Percentiles rank a stretch among this genome's conserved stretches.
Conservation (phyloP, 1,140 invertebrate genomes). For the Diachasma alloeum region DNA sequence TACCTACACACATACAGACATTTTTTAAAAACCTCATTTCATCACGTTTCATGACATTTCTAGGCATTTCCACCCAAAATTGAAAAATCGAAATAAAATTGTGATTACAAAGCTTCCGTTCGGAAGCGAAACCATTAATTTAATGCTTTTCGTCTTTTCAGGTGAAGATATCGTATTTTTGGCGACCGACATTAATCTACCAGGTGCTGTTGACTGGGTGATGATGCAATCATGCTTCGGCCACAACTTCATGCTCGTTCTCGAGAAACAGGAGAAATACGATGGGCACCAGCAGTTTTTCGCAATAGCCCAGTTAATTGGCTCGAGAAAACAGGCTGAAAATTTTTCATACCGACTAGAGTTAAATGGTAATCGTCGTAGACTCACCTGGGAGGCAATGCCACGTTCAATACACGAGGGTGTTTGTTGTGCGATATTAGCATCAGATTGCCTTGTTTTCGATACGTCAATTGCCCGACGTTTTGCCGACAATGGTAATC, state of each 20-base stretch:
- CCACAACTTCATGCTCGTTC: constrained; percentile 98
- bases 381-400: constrained; percentile 99
- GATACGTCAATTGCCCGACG: constrained; percentile 97
- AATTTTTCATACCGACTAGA: constrained; percentile 98
- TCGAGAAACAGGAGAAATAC: constrained; percentile 99
- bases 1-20: too few species aligned
- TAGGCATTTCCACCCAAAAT: too few species aligned
- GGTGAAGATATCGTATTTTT: constrained; percentile 99
- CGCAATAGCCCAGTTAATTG: constrained; percentile 99
- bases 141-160: too few species aligned
- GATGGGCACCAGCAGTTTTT: constrained; percentile 99
- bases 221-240: constrained; percentile 99
- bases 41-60: too few species aligned
- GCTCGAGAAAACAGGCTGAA: constrained; percentile 98
- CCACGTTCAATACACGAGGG: constrained; percentile 98
- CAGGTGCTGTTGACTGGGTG: constrained; percentile 99
- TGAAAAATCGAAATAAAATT: too few species aligned
- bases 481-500: constrained; percentile 99
- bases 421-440: constrained; percentile 96
- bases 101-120: too few species aligned
- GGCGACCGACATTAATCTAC: constrained; percentile 99
- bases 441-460: constrained; percentile 98
- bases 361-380: constrained; percentile 90
- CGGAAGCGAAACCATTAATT: too few species aligned
- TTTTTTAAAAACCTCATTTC: too few species aligned